phyloP scores from a whole-genome alignment of 1,140 invertebrate species.

The Solen grandis region DNA sequence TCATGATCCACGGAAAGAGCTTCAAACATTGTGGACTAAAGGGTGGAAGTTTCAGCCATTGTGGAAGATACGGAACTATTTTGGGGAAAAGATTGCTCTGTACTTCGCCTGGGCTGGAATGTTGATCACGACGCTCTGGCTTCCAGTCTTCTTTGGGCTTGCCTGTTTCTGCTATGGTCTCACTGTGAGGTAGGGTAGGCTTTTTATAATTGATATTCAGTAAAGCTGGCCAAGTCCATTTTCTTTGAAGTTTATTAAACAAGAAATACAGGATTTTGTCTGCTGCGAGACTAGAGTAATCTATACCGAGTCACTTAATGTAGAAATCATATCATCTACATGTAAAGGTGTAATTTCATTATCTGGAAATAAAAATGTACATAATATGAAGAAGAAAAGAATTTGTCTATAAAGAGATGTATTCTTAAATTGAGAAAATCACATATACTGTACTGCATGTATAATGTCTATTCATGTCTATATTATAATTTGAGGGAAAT shows the following conservation, averaged over 20 bases:
- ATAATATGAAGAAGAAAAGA: no score
- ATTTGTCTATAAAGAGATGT: no score
- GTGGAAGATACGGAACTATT: constrained; percentile 81
- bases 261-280: neutral
- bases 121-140: constrained; percentile 77
- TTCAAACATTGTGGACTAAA: constrained; percentile 75
- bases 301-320: no score
- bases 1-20: constrained; percentile 67
- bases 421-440: no score
- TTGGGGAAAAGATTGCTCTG: constrained; percentile 81
- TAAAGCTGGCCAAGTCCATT: no score
- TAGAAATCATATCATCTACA: no score
- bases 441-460: no score
- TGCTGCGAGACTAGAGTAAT: neutral
- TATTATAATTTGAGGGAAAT: no score
- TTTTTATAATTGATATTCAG: neutral
- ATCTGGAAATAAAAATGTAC: no score
- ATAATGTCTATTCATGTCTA: no score
- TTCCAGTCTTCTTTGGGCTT: constrained; percentile 80
- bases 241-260: neutral
- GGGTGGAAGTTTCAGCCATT: constrained; percentile 78
- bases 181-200: constrained; percentile 72
- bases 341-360: no score
- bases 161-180: constrained; percentile 80
- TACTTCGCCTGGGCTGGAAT: constrained; percentile 82